Base-by-base conservation (phyloP, 2,797 vertebrate species). In the Amazona finschi region DNA sequence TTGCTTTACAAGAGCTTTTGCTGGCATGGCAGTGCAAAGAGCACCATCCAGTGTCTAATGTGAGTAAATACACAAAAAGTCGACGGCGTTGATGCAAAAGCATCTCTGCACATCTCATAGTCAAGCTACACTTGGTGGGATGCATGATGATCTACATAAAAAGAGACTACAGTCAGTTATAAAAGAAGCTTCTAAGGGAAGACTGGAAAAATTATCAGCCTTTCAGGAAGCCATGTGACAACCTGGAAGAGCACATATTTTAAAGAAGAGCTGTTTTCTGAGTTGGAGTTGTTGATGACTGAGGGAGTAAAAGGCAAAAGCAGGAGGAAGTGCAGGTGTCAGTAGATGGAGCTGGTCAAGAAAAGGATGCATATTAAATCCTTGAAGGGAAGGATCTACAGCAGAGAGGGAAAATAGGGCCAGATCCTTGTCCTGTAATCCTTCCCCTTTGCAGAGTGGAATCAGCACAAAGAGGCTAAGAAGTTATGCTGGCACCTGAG, bases 41-140 rank as follows among this genome's bases (percentile, higher is more conserved):
- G 92, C 94, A 91, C 95, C 95, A 95, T 93, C 96, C 93, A 94
- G 95, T 86, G 95, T 84, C 93, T 73, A 53, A 52, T n/a, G 60
- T 12, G n/a, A 39, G 95, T n/a, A 93, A 96, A 81, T 66, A 75
- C 95, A 94, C 28, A 19, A 28, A 41, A 75, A 5, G 18, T 36
- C 53, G 20, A 8, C 58, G 81, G 33, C 41, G 1, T 5, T 9
- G 55, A 6, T 43, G 33, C 9, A 36, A 14, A 49, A 58, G 70
- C 27, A 4, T 46, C 41, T 44, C 87, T 46, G 64, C 44, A 5
- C 69, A n/a, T 47, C 65, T 65, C 61, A 2, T 1, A 8, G 20
- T 6, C 13, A 20, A 55, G 73, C 52, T 47, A 31, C 50, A 14
- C 5, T 33, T n/a, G 49, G 17, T 5, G 57, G 12, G 36, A 15